Percentiles rank a stretch among this genome's conserved stretches.
Conservation (phyloP, 1,140 invertebrate species). For the Papilio polytes region DNA sequence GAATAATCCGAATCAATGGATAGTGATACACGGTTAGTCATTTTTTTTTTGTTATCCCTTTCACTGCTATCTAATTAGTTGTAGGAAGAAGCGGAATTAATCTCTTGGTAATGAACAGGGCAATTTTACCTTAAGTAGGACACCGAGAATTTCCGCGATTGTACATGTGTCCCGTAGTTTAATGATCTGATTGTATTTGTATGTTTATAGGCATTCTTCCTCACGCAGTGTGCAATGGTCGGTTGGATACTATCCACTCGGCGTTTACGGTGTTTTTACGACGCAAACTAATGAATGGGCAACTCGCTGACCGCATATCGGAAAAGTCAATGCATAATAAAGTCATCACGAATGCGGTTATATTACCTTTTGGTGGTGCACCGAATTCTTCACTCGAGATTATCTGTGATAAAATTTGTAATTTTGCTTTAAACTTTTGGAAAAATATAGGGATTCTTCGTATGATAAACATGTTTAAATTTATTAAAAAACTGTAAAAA, state of each 20-base stretch:
- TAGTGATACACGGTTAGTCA: no score
- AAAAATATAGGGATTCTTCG: no score
- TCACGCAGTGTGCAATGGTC: background rate
- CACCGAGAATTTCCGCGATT: background rate
- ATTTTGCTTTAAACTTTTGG: background rate
- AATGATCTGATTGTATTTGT: background rate
- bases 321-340: background rate
- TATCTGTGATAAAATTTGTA: background rate
- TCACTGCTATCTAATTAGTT: no score
- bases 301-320: background rate
- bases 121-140: no score
- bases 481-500: no score
- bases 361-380: background rate
- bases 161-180: background rate
- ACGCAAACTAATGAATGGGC: constrained; percentile 2
- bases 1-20: no score
- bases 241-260: background rate
- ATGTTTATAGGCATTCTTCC: background rate
- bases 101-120: no score
- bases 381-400: background rate
- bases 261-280: constrained; percentile 16
- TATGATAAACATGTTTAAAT: no score
- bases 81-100: no score
- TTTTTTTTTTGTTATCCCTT: no score
- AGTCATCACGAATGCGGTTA: background rate